These are phyloP conservation scores for Eueides isabella DNA, from an alignment of 1,140 invertebrate species.

Conservation along the genomic window DNA sequence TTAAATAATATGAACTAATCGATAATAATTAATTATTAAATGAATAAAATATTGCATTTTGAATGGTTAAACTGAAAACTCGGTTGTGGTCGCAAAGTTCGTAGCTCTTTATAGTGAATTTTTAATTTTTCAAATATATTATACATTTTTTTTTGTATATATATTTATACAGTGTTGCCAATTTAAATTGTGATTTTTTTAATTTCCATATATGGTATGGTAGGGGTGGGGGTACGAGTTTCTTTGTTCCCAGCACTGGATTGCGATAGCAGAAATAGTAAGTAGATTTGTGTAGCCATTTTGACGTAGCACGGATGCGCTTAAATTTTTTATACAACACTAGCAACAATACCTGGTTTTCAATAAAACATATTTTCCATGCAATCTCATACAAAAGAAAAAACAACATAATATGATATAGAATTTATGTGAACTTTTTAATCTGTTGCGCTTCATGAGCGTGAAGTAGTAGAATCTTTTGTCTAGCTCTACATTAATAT, in stretches of 20 bases:
- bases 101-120: conserved; percentile 6
- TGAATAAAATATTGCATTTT: not conserved
- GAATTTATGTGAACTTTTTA: conserved; percentile 7
- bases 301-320: conserved; percentile 12
- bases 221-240: conserved; percentile 3
- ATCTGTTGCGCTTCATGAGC: conserved; percentile 11
- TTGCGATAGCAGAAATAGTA: conserved; percentile 6
- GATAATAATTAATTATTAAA: conserved; percentile 17
- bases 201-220: not conserved
- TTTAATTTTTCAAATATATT: not conserved
- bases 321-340: conserved; percentile 11
- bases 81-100: not conserved
- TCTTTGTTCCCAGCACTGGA: conserved; percentile 7
- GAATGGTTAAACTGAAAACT: not conserved
- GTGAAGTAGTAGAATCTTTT: conserved; percentile 7
- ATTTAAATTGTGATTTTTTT: not conserved
- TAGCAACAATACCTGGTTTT: not conserved
- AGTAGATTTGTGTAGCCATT: conserved; percentile 8
- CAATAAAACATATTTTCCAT: not conserved
- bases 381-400: not conserved
- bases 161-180: not conserved
- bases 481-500: conserved; percentile 11
- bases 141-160: not conserved
- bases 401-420: not conserved
- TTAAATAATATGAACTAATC: conserved; percentile 26